A percentile compares a stretch with the other conserved stretches of the same genome.
Evolutionary conservation across 2,113 vertebrate species (phyloP).

Genomic region (Harpagus bidentatus): DNA sequence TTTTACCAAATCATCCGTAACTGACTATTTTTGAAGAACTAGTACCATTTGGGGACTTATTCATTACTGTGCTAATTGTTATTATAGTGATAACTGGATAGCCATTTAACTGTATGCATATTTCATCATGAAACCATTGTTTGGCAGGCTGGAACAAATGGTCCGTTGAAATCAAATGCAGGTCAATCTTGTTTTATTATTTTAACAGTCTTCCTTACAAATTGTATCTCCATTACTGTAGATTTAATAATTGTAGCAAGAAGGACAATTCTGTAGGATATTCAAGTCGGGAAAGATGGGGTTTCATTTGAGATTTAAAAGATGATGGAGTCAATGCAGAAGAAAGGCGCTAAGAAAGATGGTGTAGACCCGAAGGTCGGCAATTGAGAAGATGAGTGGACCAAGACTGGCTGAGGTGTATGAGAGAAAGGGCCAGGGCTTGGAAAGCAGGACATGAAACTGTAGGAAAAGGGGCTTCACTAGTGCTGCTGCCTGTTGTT

Average conservation of each 20-base stretch:
- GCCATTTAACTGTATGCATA: not conserved
- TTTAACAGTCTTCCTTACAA: constrained; percentile 5
- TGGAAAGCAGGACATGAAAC: not conserved
- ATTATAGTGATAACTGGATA: not conserved
- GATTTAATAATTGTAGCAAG: not conserved
- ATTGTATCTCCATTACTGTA: not conserved
- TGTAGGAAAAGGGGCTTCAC: not conserved
- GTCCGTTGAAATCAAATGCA: not conserved
- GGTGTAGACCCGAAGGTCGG: not conserved
- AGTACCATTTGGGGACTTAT: constrained; percentile 30
- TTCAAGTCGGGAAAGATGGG: not conserved
- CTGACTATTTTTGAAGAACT: not conserved
- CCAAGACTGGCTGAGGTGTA: not conserved
- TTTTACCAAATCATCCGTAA: not conserved
- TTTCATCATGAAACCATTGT: not conserved
- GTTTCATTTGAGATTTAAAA: not conserved
- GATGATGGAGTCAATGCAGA: not conserved
- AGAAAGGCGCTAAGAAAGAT: not conserved
- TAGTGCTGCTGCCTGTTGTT: not conserved
- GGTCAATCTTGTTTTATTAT: constrained; percentile 15
- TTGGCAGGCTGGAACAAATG: constrained; percentile 32
- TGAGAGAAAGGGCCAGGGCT: not conserved
- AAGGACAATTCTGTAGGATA: not conserved
- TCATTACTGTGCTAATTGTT: constrained; percentile 53
- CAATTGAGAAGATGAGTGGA: not conserved